A percentile compares a stretch with the other conserved stretches of the same genome.
These are phyloP conservation scores for Glaucomys volans DNA, from an alignment of 2,113 vertebrate species.

Conservation along the genomic window DNA sequence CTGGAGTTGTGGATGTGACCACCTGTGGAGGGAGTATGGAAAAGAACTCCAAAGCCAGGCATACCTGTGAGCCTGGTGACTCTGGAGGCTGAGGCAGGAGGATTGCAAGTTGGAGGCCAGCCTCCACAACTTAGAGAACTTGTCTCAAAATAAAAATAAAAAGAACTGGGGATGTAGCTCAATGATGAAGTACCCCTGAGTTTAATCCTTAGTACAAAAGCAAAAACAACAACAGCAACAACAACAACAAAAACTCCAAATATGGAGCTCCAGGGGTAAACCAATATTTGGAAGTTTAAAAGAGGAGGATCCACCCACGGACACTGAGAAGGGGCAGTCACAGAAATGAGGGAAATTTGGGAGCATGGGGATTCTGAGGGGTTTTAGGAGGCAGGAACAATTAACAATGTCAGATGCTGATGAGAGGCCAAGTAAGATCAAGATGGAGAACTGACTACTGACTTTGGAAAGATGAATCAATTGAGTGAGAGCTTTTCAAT, in stretches of 20 bases:
- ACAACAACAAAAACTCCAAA: not conserved
- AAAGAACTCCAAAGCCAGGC: not conserved
- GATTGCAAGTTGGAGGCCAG: too few relatives aligned
- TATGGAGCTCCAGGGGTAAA: not conserved
- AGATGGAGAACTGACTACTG: not conserved
- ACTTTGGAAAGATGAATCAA: too few relatives aligned
- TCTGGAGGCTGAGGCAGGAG: too few relatives aligned
- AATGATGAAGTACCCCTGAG: too few relatives aligned
- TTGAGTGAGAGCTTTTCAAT: not conserved
- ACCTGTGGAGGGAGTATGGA: not conserved
- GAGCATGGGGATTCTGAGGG: not conserved
- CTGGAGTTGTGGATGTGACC: not conserved
- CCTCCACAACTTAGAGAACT: too few relatives aligned
- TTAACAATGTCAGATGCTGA: not conserved
- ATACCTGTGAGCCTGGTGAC: too few relatives aligned
- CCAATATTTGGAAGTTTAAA: not conserved
- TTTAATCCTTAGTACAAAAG: too few relatives aligned
- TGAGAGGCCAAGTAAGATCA: too few relatives aligned
- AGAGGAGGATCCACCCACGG: not conserved
- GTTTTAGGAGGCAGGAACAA: not conserved
- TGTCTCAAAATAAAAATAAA: too few relatives aligned
- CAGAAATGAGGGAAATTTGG: not conserved
- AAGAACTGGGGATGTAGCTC: too few relatives aligned
- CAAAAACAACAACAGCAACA: too few relatives aligned
- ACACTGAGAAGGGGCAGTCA: not conserved